These are phyloP conservation scores for Chrysomallon squamiferum DNA, from an alignment of 1,140 invertebrate genomes.

Conservation along the genomic window DNA sequence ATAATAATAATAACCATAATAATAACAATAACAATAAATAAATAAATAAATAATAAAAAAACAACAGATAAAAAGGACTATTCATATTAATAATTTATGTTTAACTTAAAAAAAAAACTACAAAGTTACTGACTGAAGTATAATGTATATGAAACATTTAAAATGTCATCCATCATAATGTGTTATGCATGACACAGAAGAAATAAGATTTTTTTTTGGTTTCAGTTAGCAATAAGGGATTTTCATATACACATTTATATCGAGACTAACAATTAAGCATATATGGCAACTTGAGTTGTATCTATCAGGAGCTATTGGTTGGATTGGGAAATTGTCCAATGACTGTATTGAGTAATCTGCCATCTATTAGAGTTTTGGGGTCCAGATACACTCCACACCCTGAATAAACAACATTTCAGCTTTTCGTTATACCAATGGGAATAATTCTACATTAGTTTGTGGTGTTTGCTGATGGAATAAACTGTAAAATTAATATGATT, in stretches of 20 bases:
- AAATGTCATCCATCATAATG: not conserved
- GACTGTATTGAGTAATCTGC: not conserved
- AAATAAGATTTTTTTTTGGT: not conserved
- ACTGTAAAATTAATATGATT: too few relatives aligned
- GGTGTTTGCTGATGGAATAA: too few relatives aligned
- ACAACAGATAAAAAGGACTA: too few relatives aligned
- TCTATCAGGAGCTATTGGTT: not conserved
- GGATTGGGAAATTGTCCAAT: not conserved
- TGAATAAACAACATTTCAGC: not conserved
- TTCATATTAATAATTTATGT: not conserved
- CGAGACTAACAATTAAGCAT: not conserved
- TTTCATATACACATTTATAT: not conserved
- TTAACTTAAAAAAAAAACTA: not conserved
- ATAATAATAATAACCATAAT: not conserved
- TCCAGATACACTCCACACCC: not conserved
- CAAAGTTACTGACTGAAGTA: not conserved
- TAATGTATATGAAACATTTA: not conserved
- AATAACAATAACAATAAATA: not conserved
- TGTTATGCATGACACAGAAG: not conserved
- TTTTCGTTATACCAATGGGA: not conserved
- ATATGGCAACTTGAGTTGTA: not conserved
- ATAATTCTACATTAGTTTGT: not conserved
- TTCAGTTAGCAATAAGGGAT: not conserved
- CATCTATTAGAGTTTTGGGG: not conserved
- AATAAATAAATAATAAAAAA: too few relatives aligned